Conservation (phyloP, 2,888 invertebrate species). For the Oeneis ivallda region DNA sequence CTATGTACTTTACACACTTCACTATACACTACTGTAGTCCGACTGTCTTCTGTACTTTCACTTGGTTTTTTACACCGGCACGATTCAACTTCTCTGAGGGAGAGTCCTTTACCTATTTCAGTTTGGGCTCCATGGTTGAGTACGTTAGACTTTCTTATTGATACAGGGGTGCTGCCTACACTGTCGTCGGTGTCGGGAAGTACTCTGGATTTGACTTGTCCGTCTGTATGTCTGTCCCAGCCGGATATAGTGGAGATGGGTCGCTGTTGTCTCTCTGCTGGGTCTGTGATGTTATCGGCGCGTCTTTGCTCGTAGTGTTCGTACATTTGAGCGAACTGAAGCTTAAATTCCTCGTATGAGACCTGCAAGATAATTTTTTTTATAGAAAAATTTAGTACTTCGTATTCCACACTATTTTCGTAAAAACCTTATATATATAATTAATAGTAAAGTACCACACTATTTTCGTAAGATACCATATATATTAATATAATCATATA, state of each 20-base stretch:
- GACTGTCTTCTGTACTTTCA: constrained; percentile 49
- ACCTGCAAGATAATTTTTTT: constrained; percentile 80
- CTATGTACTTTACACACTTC: constrained; percentile 84
- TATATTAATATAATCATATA: no score
- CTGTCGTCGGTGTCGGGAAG: constrained; percentile 51
- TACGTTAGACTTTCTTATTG: constrained; percentile 54
- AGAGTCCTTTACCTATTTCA: constrained; percentile 71
- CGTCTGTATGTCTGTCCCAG: constrained; percentile 86
- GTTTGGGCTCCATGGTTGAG: constrained; percentile 76
- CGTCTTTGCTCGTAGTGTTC: constrained; percentile 97
- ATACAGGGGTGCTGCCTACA: constrained; percentile 49
- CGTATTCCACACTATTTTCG: no score
- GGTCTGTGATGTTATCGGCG: constrained; percentile 97
- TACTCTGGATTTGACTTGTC: constrained; percentile 41
- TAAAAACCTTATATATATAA: no score
- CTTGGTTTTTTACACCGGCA: constrained; percentile 59
- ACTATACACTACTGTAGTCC: constrained; percentile 80
- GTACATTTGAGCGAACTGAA: constrained; percentile 98
- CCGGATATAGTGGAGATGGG: constrained; percentile 98
- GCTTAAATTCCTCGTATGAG: constrained; percentile 98
- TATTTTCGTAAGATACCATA: no score
- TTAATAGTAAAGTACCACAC: no score
- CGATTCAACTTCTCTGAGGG: constrained; percentile 70
- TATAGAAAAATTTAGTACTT: no score
- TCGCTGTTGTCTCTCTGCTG: constrained; percentile 93